Base-by-base conservation (phyloP, 2,888 invertebrate genomes). In the Megastigmus dorsalis region DNA sequence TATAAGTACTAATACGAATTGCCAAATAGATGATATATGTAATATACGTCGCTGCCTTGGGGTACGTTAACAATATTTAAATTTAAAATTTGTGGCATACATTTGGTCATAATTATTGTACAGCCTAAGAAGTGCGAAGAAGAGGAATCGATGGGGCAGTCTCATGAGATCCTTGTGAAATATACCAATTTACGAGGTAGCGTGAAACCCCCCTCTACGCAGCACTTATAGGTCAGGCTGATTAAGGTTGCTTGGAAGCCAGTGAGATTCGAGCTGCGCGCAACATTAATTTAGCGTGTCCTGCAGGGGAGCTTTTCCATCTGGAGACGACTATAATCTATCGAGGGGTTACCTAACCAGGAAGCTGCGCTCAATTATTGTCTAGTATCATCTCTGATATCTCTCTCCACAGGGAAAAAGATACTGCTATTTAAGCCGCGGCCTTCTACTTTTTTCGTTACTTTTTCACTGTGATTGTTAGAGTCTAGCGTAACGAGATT, bases 151-250 rank as follows among this genome's bases (percentile, higher is more conserved):
- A 33, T 33, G 33, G 33, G 33, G 4, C 9, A 33, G 33, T 6
- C 9, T 33, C 33, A 33, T n/a, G n/a, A n/a, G n/a, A n/a, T n/a
- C n/a, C n/a, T n/a, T 6, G 33, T 43, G n/a, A n/a, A n/a, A n/a
- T 26, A 28, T n/a, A n/a, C 23, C 26, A 60, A 60, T 43, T 60
- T 60, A 13, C 41, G 28, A 3, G 43, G n/a, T 28, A 60, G 59
- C 59, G 9, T 20, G 7, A 43, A 60, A 6, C 9, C 38, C 10
- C 10, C 15, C 13, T 10, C 4, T 20, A 23, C 18, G 45, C 23
- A 62, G 30, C 10, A 45, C 30, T 66, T 67, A 57, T 13, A 30
- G 65, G 23, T 68, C 2, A 30, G 26, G 59, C 23, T 59, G 48
- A 68, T 68, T 33, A 38, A 68, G 68, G 57, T 38, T 33, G 26